Conservation (phyloP, 2,888 invertebrate species). For the Dasypolia templi region DNA sequence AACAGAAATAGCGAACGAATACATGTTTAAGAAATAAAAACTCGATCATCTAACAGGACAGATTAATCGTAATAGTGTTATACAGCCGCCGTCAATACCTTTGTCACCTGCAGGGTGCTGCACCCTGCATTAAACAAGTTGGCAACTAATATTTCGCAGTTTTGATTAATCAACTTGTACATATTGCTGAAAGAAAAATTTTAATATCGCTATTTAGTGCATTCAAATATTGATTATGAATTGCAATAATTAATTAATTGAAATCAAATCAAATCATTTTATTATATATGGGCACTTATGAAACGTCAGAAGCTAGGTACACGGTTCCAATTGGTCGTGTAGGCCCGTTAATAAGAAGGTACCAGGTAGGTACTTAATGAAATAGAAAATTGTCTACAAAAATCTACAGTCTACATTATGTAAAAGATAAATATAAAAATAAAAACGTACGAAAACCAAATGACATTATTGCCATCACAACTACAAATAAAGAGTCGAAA, state of each 20-base stretch:
- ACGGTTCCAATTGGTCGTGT: too few species aligned
- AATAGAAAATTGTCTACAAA: too few species aligned
- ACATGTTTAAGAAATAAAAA: slow-evolving; percentile 6
- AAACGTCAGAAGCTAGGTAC: too few species aligned
- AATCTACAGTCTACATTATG: too few species aligned
- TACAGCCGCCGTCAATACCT: neutral
- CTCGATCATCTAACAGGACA: neutral
- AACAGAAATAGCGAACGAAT: neutral
- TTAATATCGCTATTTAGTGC: neutral
- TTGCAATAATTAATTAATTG: neutral
- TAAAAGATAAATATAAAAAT: too few species aligned
- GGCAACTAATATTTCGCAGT: neutral
- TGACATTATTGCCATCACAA: too few species aligned
- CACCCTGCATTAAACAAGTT: neutral
- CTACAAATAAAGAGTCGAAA: too few species aligned
- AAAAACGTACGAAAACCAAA: too few species aligned
- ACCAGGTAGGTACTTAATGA: too few species aligned
- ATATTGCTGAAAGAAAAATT: neutral
- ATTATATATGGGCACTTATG: too few species aligned
- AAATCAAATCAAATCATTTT: too few species aligned
- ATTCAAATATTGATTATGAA: neutral
- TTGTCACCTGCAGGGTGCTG: neutral
- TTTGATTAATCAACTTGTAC: neutral
- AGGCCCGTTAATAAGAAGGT: too few species aligned
- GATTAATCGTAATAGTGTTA: slow-evolving; percentile 7